Base-by-base conservation (phyloP, 2,113 vertebrate genomes). In the Scytalopus superciliaris region DNA sequence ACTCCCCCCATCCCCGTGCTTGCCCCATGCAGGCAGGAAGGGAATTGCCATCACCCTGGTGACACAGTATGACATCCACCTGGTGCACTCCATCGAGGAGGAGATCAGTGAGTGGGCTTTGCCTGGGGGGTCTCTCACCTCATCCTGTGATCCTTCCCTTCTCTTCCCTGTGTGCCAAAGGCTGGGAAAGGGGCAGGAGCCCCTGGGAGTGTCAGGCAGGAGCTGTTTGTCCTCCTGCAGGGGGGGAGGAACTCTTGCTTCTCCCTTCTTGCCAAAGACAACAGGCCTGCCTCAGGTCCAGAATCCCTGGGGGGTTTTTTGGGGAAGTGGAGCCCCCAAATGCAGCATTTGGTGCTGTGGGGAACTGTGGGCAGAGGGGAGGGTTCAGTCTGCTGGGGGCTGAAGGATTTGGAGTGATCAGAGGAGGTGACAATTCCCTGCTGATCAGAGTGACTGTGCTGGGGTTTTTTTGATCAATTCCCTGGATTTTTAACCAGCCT, bases 51-150 rank as follows among this genome's bases (percentile, higher is more conserved):
- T 99, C 92, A 99, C 99, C 0, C 97, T 99, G 94, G 99, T 99
- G 96, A 99, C 99, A 0, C 99, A 99, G 97, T 99, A 99, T 2
- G 99, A 99, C 98, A 99, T 99, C 96, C 99, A 99, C 75, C 98
- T 99, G 37, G 97, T 99, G 28, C 99, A 98, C 1, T 93, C 99
- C 49, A 99, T 99, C 0, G 99, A 99, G 95, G 98, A 98, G 42
- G 98, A 99, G 85, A 99, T 97, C 92, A 98, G 99, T 99, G 94
- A 99, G 99, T 99, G 42, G 24, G 23, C 42, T 6, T 31, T 31
- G 40, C 45, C 45, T 19, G n/a, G n/a, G n/a, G n/a, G n/a, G n/a
- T n/a, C n/a, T 47, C 45, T 47, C 7, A 17, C 45, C 40, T 42
- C 40, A 42, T 42, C 40, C 40, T 42, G 10, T 42, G 40, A 11